Base-by-base conservation (phyloP, 2,888 invertebrate species). In the Lymantria monacha region DNA sequence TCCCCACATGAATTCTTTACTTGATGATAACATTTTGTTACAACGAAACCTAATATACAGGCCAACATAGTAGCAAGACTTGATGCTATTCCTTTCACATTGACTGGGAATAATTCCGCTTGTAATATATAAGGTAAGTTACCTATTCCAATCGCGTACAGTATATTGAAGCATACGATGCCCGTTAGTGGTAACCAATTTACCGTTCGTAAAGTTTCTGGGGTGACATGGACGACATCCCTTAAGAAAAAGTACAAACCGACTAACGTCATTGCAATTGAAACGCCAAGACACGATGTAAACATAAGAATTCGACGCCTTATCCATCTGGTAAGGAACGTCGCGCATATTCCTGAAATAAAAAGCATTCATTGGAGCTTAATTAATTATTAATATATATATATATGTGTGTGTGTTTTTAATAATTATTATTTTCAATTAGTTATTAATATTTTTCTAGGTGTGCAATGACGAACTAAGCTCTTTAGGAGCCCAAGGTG, bases 31-130 rank as follows among this genome's bases (percentile, higher is more conserved):
- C 92, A 86, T 71, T 94, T 93, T 0, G 93, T 92, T 0, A 93
- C 93, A 7, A 87, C 55, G 60, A 94, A 94, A 36, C 93, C 92
- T 43, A 94, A 72, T 0, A 92, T 61, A 22, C 93, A 93, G 0
- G 93, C 92, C 58, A 92, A 76, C 67, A 93, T 87, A 0, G 93
- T 93, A 0, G 92, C 93, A 3, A 91, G 59, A 3, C 93, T 93
- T 0, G 93, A 93, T 0, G 94, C 94, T 0, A 89, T 83, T 0
- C 93, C 92, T 69, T 94, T 94, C 0, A 94, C 93, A 55, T 93
- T 94, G 0, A 93, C 92, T 0, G 94, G 93, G 63, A 94, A 94
- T 7, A 94, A 64, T 70, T 94, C 94, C 0, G 93, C 93, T 64
- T 94, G 92, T 82, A 94, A 87, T 58, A 94, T 92, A 56, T 94